Conservation (phyloP, 2,888 invertebrate genomes). For the Eupithecia subumbrata region DNA sequence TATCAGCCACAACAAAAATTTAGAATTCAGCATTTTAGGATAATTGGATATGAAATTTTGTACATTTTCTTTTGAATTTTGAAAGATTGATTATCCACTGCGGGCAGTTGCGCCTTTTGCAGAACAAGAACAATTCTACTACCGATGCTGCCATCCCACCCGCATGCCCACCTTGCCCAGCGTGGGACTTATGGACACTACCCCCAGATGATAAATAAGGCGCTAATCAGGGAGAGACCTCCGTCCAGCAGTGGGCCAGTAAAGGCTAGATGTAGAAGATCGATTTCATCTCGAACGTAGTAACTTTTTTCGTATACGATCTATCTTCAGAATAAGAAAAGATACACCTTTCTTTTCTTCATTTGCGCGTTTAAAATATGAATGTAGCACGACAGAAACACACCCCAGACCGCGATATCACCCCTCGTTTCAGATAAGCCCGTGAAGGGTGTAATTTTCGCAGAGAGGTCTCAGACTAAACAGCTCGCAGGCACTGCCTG, state of each 20-base stretch:
- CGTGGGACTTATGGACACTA: background rate
- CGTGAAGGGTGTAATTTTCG: constrained; percentile 27
- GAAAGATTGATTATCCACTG: background rate
- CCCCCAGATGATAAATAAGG: background rate
- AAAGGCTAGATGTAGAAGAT: background rate
- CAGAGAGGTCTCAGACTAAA: constrained; percentile 25
- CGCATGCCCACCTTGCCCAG: background rate
- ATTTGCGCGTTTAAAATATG: background rate
- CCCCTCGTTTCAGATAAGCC: constrained; percentile 19
- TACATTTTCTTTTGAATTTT: background rate
- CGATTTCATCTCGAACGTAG: background rate
- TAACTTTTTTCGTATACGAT: background rate
- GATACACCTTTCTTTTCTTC: background rate
- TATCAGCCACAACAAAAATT: background rate
- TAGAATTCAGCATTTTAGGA: background rate
- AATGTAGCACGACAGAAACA: constrained; percentile 1
- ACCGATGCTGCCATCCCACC: background rate
- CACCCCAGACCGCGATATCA: constrained; percentile 6
- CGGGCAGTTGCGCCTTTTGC: background rate
- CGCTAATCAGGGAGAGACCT: background rate
- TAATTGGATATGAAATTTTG: background rate
- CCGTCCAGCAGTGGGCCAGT: background rate
- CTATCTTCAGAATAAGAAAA: background rate
- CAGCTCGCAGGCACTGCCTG: constrained; percentile 17
- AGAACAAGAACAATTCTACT: background rate